Evolutionary conservation across 1,140 invertebrate genomes (phyloP).

Genomic region (Drosophila biarmipes): DNA sequence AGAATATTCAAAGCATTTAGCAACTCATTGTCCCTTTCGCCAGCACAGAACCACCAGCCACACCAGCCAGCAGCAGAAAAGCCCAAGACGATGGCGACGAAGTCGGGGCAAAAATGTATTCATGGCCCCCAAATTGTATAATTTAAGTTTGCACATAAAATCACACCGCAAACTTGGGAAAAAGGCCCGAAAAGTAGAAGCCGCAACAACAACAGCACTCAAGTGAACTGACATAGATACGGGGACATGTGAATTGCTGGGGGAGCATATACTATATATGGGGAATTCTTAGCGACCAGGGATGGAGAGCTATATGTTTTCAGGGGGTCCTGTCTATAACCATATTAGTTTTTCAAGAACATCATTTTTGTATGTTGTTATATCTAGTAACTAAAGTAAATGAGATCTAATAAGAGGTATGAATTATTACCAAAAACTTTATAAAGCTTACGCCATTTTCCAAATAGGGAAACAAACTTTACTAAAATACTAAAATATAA

Average conservation of each 20-base stretch:
- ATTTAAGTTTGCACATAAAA: conserved; percentile 83
- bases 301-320: conserved; percentile 5
- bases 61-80: conserved; percentile 16
- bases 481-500: no score
- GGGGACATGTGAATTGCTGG: conserved; percentile 42
- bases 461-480: no score
- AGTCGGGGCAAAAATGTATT: conserved; percentile 67
- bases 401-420: no score
- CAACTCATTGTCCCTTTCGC: conserved; percentile 80
- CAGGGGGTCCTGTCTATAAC: neutral
- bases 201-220: conserved; percentile 44
- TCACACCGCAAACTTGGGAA: conserved; percentile 74
- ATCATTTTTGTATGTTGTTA: no score
- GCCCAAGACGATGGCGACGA: conserved; percentile 32
- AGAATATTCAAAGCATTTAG: conserved; percentile 83
- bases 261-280: conserved; percentile 1
- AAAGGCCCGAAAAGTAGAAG: conserved; percentile 43
- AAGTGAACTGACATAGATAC: conserved; percentile 58
- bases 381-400: no score
- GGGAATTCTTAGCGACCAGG: conserved; percentile 9
- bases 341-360: no score
- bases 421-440: no score
- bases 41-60: conserved; percentile 16
- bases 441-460: no score
- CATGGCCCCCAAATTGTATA: conserved; percentile 77